Evolutionary conservation across 2,888 invertebrate species (phyloP), one percentile per base, ranked within the genome.

Genomic region (Conistra vaccinii): DNA sequence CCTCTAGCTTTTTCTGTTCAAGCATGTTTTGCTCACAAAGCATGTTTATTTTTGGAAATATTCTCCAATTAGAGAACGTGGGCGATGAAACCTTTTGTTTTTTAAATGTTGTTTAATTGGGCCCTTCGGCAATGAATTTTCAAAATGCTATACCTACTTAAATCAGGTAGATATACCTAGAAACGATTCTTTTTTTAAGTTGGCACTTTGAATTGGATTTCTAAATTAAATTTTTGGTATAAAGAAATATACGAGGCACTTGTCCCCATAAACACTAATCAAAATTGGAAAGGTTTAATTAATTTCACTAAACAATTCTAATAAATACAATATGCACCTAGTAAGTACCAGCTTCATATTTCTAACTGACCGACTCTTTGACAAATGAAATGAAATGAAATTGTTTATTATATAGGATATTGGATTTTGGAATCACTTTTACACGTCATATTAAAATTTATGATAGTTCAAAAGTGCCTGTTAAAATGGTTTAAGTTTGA

Each of bases 41-140:
- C 32, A 42, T 48, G 48, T 74, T 80, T 42, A 81, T 66, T 81
- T 80, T 74, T 32, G 1, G 20, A 42, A 81, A 29, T 66, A 12
- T 68, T 55, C 10, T 60, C 14, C 7, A 48, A 53, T 65, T n/a
- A 14, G 2, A 14, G 29, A n/a, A 58, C 26, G n/a, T 53, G 62
- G 23, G 53, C 45, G 23, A 9, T 76, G 32, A 29, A 65, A 55
- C 5, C 26, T 63, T 48, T 39, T 51, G 42, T 74, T 32, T 45
- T n/a, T 17, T 53, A 45, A 35, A 69, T 35, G 14, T 26, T 23
- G 48, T 58, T n/a, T 51, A 60, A 60, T 39, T 5, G 4, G 17
- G 14, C 26, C 32, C 9, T 51, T 57, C 17, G 45, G 3, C 20
- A 61, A 26, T 48, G 7, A 60, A 29, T 14, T 53, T 65, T 60